Evolutionary conservation across 2,113 vertebrate species (phyloP).

Genomic region (Athene noctua): DNA sequence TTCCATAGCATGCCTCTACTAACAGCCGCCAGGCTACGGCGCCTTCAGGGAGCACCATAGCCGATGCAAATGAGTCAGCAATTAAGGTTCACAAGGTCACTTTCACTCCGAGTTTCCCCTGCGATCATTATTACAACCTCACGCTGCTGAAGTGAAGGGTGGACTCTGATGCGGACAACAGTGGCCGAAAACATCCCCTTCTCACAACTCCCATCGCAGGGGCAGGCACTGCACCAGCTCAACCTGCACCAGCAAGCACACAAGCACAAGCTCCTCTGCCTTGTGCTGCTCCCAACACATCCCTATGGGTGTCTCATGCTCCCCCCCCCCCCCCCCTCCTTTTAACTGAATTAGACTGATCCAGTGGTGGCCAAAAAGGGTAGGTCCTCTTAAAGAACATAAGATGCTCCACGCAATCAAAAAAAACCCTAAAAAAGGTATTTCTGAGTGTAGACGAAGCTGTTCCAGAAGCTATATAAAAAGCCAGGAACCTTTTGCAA

Average conservation of each 20-base stretch:
- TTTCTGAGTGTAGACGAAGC: neutral
- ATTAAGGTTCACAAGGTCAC: constrained; percentile 8
- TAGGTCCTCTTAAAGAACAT: neutral
- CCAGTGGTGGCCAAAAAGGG: neutral
- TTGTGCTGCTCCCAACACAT: neutral
- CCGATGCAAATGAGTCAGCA: neutral
- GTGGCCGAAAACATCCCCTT: fast-evolving
- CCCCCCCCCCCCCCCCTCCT: neutral
- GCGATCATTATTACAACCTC: neutral
- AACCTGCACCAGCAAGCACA: neutral
- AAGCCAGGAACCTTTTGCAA: neutral
- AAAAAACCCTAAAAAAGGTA: neutral
- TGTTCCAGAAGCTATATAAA: neutral
- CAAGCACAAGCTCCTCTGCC: neutral
- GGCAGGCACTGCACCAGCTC: neutral
- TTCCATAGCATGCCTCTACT: neutral
- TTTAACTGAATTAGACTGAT: neutral
- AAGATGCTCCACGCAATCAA: neutral
- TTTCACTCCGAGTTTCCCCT: neutral
- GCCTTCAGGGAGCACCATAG: neutral
- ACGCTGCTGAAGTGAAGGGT: neutral
- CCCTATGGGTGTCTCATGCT: neutral
- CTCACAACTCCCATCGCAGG: neutral
- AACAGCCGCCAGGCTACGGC: neutral
- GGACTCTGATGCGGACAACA: fast-evolving